Conservation (phyloP, 2,888 invertebrate species). For the Pyrocoelia pectoralis region DNA sequence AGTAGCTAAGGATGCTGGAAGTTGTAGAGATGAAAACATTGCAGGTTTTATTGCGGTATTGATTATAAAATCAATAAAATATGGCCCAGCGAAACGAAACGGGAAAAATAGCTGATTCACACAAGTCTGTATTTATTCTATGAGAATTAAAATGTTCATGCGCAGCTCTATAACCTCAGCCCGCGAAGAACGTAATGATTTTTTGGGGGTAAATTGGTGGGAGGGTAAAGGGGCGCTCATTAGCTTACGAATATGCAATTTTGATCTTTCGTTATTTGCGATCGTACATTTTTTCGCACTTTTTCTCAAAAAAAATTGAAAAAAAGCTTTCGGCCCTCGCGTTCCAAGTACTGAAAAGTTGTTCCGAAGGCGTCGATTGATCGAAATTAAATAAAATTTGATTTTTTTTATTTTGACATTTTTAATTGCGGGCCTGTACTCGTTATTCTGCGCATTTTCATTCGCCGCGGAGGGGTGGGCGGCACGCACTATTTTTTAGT, state of each 20-base stretch:
- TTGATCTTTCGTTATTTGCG: constrained; percentile 63
- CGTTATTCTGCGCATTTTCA: constrained; percentile 69
- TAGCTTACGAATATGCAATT: constrained; percentile 74
- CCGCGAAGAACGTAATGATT: constrained; percentile 83
- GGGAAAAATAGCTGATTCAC: constrained; percentile 61
- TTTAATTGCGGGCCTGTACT: constrained; percentile 66
- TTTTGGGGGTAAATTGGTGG: constrained; percentile 80
- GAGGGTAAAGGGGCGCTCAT: constrained; percentile 61
- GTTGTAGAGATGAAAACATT: constrained; percentile 62
- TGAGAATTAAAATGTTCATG: constrained; percentile 61
- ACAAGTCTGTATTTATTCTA: constrained; percentile 57
- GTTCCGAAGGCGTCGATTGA: constrained; percentile 16
- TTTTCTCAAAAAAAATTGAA: constrained; percentile 23
- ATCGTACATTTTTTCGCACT: constrained; percentile 34
- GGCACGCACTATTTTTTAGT: constrained; percentile 72
- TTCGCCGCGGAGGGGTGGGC: constrained; percentile 61
- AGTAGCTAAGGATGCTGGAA: constrained; percentile 55
- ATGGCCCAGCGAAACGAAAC: constrained; percentile 59
- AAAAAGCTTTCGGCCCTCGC: constrained; percentile 60
- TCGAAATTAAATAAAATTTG: constrained; percentile 48
- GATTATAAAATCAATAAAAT: constrained; percentile 65
- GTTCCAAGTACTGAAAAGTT: constrained; percentile 59
- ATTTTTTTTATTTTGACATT: constrained; percentile 62
- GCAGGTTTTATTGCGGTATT: constrained; percentile 64
- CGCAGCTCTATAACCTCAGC: constrained; percentile 57